A percentile compares a stretch with the other conserved stretches of the same genome.
Evolutionary conservation across 2,113 vertebrate genomes (phyloP).

Genomic region (Hemicordylus capensis): DNA sequence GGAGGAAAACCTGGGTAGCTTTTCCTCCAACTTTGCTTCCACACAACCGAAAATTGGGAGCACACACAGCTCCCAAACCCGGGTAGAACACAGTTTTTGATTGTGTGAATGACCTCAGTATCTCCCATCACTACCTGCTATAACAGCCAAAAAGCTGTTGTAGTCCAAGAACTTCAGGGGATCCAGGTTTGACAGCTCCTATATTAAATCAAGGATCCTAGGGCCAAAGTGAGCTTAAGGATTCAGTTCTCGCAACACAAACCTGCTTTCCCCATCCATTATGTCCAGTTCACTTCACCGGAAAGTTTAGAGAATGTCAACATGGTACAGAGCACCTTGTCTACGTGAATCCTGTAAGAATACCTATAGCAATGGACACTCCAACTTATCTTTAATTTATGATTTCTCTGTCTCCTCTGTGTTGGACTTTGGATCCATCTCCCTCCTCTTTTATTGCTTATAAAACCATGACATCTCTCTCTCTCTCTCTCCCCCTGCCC

Average conservation of each 20-base stretch:
- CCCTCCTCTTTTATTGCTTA: not conserved
- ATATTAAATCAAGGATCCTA: slow-evolving; percentile 33
- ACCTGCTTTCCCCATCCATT: not conserved
- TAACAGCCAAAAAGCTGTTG: too few species aligned
- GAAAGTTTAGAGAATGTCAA: not conserved
- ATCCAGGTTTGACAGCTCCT: too few species aligned
- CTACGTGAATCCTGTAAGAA: not conserved
- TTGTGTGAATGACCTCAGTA: too few species aligned
- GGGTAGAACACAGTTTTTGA: too few species aligned
- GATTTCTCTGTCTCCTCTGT: not conserved
- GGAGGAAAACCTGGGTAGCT: too few species aligned
- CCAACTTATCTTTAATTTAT: not conserved
- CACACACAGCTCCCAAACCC: too few species aligned
- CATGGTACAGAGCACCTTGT: not conserved
- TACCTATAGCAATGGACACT: not conserved
- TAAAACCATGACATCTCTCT: not conserved
- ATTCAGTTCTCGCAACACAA: not conserved
- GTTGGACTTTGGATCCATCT: not conserved
- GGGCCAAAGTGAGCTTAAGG: not conserved
- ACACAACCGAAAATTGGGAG: too few species aligned
- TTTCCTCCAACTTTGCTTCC: too few species aligned
- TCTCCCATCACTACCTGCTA: too few species aligned
- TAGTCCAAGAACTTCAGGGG: too few species aligned
- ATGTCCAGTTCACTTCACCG: not conserved
- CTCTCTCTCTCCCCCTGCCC: not conserved